Conservation (phyloP, 2,888 invertebrate species). For the Apodemia hepburni region DNA sequence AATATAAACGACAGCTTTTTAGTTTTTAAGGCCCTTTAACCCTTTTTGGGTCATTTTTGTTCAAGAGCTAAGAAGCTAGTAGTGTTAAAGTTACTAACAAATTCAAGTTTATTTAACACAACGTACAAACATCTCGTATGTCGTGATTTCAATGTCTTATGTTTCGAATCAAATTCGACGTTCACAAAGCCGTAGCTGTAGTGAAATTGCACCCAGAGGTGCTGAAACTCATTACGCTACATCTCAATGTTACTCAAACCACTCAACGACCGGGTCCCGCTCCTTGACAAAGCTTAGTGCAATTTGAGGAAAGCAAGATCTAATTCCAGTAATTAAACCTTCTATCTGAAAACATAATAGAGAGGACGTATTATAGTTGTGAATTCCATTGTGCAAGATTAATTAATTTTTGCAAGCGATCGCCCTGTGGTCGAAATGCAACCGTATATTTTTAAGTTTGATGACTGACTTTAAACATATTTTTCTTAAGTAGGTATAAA, state of each 20-base stretch:
- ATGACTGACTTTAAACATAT: too few relatives aligned
- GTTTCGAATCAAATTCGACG: conserved; percentile 9
- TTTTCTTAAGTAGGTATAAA: too few relatives aligned
- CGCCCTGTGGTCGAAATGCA: too few relatives aligned
- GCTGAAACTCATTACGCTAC: conserved; percentile 17
- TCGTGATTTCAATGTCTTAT: conserved; percentile 17
- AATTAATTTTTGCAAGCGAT: background rate
- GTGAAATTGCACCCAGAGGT: conserved; percentile 14
- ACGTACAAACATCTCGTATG: background rate
- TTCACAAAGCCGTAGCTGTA: conserved; percentile 1
- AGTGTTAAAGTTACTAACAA: background rate
- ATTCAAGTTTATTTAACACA: background rate
- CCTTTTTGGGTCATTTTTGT: too few relatives aligned
- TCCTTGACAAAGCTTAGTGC: conserved; percentile 41
- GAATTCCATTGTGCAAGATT: background rate
- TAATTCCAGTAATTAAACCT: conserved; percentile 37
- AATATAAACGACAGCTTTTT: too few relatives aligned
- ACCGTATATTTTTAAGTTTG: too few relatives aligned
- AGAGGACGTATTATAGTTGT: background rate
- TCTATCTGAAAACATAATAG: conserved; percentile 4
- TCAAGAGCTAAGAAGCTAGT: too few relatives aligned
- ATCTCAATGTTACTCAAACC: conserved; percentile 12
- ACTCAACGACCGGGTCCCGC: conserved; percentile 19
- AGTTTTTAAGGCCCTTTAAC: too few relatives aligned
- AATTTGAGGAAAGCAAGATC: conserved; percentile 42